Base-by-base conservation (phyloP, 2,797 vertebrate genomes). In the Dipus sagitta region DNA sequence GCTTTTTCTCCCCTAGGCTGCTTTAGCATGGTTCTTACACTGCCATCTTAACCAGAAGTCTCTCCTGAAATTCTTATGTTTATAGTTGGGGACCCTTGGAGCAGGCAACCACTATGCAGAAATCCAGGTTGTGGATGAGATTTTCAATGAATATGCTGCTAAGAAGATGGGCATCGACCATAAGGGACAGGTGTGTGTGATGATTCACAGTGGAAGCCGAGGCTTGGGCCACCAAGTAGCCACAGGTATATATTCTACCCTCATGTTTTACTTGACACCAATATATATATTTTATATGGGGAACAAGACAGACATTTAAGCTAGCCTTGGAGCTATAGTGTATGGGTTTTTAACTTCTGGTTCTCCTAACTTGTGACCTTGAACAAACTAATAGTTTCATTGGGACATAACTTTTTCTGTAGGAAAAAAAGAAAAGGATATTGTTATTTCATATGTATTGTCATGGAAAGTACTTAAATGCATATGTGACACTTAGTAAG, bases 161-260 rank as follows among this genome's bases (percentile, higher is more conserved):
- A 99, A 99, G 98, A 99, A 99, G 97, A 99, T 99, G 99, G 99
- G 99, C 96, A 99, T 99, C 5, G 99, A 99, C 97, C 99, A 99
- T 97, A 99, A 99, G 94, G 99, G 99, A 1, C 99, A 99, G 94
- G 99, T 99, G 97, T 99, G 99, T 67, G 99, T 99, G 97, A 99
- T 99, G 99, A 99, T 99, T 97, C 99, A 99, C 98, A 99, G 99
- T 26, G 99, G 99, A 95, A 99, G 99, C 98, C 98, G 99, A 96
- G 99, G 99, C 6, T 98, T 99, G 52, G 99, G 99, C 64, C 99
- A 99, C 96, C 99, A 99, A 96, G 99, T 99, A 52, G 99, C 99
- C 75, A 99, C 99, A 99, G 99, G 99, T 99, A 98, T 47, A 11
- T 1, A 32, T 74, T 86, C 70, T 75, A 28, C 30, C 42, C 68